These are phyloP conservation scores for Thamnophis sirtalis DNA, from an alignment of 2,113 vertebrate species.

Conservation along the genomic window DNA sequence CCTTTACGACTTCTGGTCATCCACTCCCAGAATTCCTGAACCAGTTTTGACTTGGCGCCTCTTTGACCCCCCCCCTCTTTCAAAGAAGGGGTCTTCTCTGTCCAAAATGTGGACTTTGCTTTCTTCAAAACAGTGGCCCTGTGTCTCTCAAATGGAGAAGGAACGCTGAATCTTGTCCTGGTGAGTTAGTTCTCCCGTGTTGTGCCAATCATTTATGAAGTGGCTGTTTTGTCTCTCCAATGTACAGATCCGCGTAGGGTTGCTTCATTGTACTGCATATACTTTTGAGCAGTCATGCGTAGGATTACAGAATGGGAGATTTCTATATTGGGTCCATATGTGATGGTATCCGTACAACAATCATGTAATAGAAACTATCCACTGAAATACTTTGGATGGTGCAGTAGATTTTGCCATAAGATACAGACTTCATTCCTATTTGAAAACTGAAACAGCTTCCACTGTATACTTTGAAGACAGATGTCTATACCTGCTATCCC, in stretches of 20 bases:
- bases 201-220: too few species aligned
- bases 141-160: too few species aligned
- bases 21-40: not conserved
- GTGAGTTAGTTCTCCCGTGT: too few species aligned
- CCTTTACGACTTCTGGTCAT: not conserved
- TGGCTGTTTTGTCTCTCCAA: too few species aligned
- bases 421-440: not conserved
- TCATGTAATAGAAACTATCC: not conserved
- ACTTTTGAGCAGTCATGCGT: not conserved
- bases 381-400: not conserved
- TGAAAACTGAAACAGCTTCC: not conserved
- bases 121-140: too few species aligned
- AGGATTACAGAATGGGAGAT: not conserved
- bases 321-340: not conserved
- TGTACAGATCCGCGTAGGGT: too few species aligned
- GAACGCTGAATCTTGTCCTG: too few species aligned
- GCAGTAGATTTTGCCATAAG: not conserved
- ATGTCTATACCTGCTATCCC: not conserved
- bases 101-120: too few species aligned
- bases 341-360: not conserved
- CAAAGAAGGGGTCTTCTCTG: too few species aligned
- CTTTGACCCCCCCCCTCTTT: too few species aligned
- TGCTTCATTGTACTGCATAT: too few species aligned
- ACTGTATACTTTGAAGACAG: not conserved
- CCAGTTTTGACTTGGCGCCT: too few species aligned